Base-by-base conservation (phyloP, 2,113 vertebrate genomes). In the Plecotus auritus region DNA sequence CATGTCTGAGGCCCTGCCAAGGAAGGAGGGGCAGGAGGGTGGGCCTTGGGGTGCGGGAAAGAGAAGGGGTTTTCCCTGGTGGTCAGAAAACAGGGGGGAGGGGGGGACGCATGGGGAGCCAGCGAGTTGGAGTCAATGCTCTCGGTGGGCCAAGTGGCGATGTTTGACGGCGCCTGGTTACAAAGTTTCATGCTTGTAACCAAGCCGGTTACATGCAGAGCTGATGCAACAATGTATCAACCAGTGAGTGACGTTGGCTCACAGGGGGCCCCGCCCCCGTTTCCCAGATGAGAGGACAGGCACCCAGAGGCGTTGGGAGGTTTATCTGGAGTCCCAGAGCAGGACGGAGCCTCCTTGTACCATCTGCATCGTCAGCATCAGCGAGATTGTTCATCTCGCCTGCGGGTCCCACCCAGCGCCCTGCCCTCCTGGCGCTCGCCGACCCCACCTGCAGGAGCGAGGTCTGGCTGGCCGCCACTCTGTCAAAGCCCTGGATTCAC, bases 1-100 rank as follows among this genome's bases (percentile, higher is more conserved):
- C 96, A 97, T 4, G 93, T 91, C 96, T 97, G 78, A 96, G 95
- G 84, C 47, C 70, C 90, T 11, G 83, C 90, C 96, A 94, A 61
- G 3, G 1, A 91, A 51, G 73, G 72, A 69, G 85, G 45, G 83
- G 85, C 1, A 85, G 69, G 61, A 95, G 70, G 80, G 90, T 56
- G 85, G 95, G 91, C 88, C 66, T 83, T 49, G 5, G 83, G 92
- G 88, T 13, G 18, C 12, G 4, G 93, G 69, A 69, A 90, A 90
- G 74, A 83, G 30, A 49, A 94, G 83, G 51, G 37, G 59, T 81
- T 95, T 89, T 93, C 82, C 70, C 73, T 32, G 85, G 74, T 49
- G 78, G 88, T 88, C 91, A 88, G 83, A 77, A 84, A 84, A 61
- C 42, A 66, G 80, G 74, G 78, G 1, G 66, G 72, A 47, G 37